A percentile compares a stretch with the other conserved stretches of the same genome.
Conservation (phyloP, 53 echinoderm and acorn worm genomes). For the Zoroaster sp. region DNA sequence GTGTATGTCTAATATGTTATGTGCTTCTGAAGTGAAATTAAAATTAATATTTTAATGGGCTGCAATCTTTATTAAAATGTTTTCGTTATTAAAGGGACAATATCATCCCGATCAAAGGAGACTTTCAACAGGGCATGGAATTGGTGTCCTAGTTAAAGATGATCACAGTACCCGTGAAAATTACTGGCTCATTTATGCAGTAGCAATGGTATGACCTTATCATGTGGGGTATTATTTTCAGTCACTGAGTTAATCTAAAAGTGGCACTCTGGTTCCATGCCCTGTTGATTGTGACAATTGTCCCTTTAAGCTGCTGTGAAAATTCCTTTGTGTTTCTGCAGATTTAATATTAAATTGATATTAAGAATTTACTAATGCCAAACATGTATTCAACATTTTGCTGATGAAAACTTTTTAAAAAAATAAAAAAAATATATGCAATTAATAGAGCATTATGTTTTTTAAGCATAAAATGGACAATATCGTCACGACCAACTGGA, state of each 20-base stretch:
- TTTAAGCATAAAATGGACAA: too few species aligned
- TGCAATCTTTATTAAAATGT: not conserved
- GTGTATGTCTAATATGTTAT: not conserved
- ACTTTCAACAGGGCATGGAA: not conserved
- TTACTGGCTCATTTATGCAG: not conserved
- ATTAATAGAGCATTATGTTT: not conserved
- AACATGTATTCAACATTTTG: too few species aligned
- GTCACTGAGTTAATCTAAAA: too few species aligned
- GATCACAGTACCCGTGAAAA: not conserved
- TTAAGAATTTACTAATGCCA: not conserved
- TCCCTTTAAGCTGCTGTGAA: not conserved
- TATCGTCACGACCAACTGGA: too few species aligned
- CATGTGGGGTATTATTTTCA: not conserved
- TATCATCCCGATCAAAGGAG: too few species aligned
- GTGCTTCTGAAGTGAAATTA: not conserved
- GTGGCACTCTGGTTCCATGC: too few species aligned
- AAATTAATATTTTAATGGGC: not conserved
- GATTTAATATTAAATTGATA: not conserved
- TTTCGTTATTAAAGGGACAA: too few species aligned
- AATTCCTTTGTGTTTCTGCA: not conserved
- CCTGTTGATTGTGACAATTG: not conserved
- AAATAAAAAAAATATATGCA: not conserved
- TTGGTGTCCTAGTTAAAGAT: not conserved
- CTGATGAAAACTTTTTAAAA: too few species aligned
- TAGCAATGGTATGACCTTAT: not conserved